Base-by-base conservation (phyloP, 1,140 invertebrate species). In the Papilio machaon region DNA sequence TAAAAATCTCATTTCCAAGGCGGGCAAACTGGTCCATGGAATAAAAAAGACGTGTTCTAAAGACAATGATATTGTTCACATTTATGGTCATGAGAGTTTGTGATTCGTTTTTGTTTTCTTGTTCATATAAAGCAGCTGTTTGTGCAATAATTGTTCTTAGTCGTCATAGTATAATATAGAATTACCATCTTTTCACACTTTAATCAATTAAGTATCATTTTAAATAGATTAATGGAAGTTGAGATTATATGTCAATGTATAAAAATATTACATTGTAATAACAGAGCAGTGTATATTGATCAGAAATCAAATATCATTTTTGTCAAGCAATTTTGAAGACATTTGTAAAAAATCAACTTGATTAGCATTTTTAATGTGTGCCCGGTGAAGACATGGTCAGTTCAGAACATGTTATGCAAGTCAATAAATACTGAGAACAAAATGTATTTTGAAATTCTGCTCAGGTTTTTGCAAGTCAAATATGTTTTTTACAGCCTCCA, bases 391-490 rank as follows among this genome's bases (percentile, higher is more conserved):
- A 64, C 23, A 30, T 64, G 23, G 10, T 23, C 23, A 64, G 60
- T 30, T 23, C 60, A 64, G 60, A 64, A 30, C 23, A 64, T 17
- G 23, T 64, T 64, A 64, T 64, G 23, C 10, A 64, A 64, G 60
- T 64, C 23, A 64, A 30, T 64, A 70, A 64, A 30, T 64, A 70
- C 64, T 15, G 30, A 70, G 30, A 70, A 70, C 64, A 70, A 70
- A 70, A 70, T 35, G 30, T 35, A 35, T 35, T 35, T 70, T 64
- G 60, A 70, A 35, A 70, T 6, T 15, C 64, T 70, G 64, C 11
- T 70, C 23, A 70, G 64, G 64, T 70, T 70, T 70, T 70, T 70
- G 64, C 64, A 70, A 70, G 64, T 70, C 64, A 70, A 70, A 70
- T 70, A 38, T 64, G 60, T 70, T 70, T 70, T 70, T 70, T 70